phyloP scores from a whole-genome alignment of 2,797 vertebrate species.

The Podargus strigoides region DNA sequence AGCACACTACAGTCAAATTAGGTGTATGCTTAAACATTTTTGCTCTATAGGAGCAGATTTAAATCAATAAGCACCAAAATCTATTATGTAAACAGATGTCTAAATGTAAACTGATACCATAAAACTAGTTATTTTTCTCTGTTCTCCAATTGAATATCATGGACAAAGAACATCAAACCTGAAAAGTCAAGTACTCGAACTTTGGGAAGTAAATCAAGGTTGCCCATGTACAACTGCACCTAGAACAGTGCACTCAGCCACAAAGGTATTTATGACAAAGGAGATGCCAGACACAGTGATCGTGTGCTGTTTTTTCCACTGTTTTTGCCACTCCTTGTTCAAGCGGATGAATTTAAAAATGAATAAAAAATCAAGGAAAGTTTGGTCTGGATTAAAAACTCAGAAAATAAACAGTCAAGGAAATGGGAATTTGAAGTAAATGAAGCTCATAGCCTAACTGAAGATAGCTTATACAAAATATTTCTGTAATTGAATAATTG shows the following conservation, averaged over 20 bases:
- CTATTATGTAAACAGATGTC: background rate
- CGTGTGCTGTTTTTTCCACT: background rate
- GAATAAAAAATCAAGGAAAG: background rate
- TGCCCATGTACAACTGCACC: background rate
- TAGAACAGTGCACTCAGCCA: background rate
- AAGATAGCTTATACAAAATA: background rate
- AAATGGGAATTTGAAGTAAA: background rate
- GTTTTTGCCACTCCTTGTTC: background rate
- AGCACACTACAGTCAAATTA: background rate
- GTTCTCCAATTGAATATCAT: background rate
- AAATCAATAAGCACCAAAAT: background rate
- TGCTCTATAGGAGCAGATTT: background rate
- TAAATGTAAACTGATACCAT: background rate
- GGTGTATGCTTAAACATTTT: background rate
- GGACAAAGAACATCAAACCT: background rate
- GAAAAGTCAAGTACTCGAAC: background rate
- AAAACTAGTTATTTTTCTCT: background rate
- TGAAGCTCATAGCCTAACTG: background rate
- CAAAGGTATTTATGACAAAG: background rate
- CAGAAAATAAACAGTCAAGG: background rate
- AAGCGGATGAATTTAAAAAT: background rate
- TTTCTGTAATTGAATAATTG: background rate
- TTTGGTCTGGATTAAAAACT: background rate
- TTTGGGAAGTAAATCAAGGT: background rate
- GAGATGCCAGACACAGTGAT: background rate